phyloP scores from a whole-genome alignment of 2,888 invertebrate species.

The Iselma pallidipennis region DNA sequence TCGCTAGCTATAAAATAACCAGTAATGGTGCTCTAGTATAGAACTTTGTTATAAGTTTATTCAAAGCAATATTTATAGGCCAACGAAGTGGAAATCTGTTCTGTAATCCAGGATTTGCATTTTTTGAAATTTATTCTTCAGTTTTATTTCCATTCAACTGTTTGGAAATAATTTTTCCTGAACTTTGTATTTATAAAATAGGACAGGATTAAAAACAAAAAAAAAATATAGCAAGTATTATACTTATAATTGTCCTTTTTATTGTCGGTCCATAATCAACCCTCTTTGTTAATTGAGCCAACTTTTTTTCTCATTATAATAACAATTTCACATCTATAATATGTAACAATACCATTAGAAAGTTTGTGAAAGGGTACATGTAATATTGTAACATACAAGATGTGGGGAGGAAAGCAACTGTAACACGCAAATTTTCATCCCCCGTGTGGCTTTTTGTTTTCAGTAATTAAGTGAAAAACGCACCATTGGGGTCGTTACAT shows the following conservation, averaged over 20 bases:
- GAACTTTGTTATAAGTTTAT: background rate
- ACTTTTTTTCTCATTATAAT: background rate
- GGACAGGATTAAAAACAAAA: too few species aligned
- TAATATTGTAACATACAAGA: background rate
- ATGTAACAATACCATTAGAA: background rate
- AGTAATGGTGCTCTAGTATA: background rate
- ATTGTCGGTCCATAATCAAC: background rate
- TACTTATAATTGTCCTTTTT: too few species aligned
- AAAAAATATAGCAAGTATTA: too few species aligned
- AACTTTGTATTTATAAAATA: too few species aligned
- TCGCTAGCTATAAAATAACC: background rate
- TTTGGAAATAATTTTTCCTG: too few species aligned
- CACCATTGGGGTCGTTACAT: background rate
- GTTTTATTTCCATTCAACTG: background rate
- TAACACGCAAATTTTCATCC: background rate
- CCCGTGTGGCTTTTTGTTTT: background rate
- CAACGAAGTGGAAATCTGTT: background rate
- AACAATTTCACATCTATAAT: background rate
- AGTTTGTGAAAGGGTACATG: background rate
- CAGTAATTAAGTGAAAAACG: background rate
- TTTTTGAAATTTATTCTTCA: background rate
- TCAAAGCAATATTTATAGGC: background rate
- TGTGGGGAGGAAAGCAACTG: background rate
- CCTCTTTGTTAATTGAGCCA: background rate
- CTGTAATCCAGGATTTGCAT: background rate